These are phyloP conservation scores for Myiagra hebetior DNA, from an alignment of 2,113 vertebrate species.

Conservation along the genomic window DNA sequence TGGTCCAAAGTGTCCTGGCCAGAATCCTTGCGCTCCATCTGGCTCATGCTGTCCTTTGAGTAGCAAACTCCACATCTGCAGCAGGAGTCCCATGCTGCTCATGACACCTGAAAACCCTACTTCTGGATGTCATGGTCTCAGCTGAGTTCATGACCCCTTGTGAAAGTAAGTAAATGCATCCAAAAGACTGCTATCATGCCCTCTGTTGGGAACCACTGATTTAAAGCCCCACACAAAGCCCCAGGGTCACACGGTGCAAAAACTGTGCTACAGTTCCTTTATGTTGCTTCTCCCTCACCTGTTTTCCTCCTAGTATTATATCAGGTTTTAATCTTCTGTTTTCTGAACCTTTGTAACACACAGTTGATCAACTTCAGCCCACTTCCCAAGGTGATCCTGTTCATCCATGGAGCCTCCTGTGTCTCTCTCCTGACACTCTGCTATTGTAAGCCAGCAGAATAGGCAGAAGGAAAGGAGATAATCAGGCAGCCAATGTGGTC, in stretches of 20 bases:
- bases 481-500: conserved; percentile 55
- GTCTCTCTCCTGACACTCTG: not conserved
- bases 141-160: not conserved
- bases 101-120: not conserved
- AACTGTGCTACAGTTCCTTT: not conserved
- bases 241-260: not conserved
- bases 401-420: not conserved
- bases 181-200: not conserved
- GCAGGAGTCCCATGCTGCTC: not conserved
- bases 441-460: not conserved
- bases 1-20: not conserved
- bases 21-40: not conserved
- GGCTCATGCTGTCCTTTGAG: not conserved
- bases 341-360: not conserved
- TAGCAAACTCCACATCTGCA: not conserved
- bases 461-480: conserved; percentile 50
- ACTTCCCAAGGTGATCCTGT: not conserved
- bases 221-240: not conserved
- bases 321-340: not conserved
- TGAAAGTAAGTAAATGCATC: not conserved
- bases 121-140: not conserved
- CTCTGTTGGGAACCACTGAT: not conserved
- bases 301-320: not conserved
- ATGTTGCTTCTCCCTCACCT: not conserved
- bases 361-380: not conserved